phyloP scores from a whole-genome alignment of 1,140 invertebrate species.

The Anadara kagoshimensis region DNA sequence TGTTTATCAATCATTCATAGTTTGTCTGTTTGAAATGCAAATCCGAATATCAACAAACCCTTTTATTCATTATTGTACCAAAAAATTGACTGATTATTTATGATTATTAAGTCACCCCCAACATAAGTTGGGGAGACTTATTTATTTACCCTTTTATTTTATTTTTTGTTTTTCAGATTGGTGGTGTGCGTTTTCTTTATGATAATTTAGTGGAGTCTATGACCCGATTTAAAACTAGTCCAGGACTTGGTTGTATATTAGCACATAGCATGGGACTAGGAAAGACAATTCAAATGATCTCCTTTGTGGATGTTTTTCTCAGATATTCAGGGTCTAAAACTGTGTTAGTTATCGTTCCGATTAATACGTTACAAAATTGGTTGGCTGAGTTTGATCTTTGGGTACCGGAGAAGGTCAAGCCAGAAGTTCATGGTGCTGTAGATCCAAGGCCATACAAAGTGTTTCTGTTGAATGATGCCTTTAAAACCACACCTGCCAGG shows the following conservation, averaged over 20 bases:
- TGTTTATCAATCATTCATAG: too few species aligned
- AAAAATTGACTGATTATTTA: too few species aligned
- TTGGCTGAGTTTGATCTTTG: conserved; percentile 98
- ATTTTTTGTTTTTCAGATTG: conserved; percentile 82
- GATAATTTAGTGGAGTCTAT: conserved; percentile 97
- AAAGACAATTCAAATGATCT: conserved; percentile 96
- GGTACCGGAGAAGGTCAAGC: conserved; percentile 76
- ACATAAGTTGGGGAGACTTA: too few species aligned
- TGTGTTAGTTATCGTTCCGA: conserved; percentile 97
- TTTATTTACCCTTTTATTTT: too few species aligned
- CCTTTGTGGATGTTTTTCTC: conserved; percentile 97
- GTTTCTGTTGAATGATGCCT: conserved; percentile 93
- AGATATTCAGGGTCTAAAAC: conserved; percentile 90
- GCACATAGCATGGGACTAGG: conserved; percentile 99
- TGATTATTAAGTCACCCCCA: too few species aligned
- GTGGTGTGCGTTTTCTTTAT: conserved; percentile 95
- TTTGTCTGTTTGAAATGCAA: too few species aligned
- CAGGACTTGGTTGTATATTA: conserved; percentile 97
- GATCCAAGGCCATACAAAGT: conserved; percentile 90
- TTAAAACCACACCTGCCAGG: conserved; percentile 91
- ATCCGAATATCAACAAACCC: too few species aligned
- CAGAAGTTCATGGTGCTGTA: conserved; percentile 10
- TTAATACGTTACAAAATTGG: conserved; percentile 99
- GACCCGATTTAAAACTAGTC: conserved; percentile 89
- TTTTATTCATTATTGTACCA: too few species aligned